A percentile compares a stretch with the other conserved stretches of the same genome.
Evolutionary conservation across 1,140 invertebrate genomes (phyloP).

Genomic region (Formica selysi): DNA sequence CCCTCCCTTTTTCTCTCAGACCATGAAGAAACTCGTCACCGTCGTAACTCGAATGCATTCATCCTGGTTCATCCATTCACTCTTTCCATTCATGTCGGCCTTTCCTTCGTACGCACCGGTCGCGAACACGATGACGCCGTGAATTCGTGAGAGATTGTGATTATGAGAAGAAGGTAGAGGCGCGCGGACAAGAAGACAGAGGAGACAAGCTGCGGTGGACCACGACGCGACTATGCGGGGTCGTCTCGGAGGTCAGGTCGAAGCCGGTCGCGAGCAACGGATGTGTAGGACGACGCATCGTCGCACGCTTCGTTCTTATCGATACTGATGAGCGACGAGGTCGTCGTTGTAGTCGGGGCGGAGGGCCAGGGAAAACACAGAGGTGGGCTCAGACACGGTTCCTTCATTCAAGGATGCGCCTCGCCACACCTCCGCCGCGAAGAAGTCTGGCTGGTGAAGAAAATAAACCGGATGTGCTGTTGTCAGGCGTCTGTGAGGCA

Average conservation of each 20-base stretch:
- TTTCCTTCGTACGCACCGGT: conserved; percentile 68
- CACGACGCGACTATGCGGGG: conserved; percentile 30
- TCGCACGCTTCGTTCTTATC: conserved; percentile 61
- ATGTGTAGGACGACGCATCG: conserved; percentile 73
- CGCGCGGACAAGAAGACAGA: not conserved
- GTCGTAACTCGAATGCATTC: conserved; percentile 79
- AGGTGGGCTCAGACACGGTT: conserved; percentile 44
- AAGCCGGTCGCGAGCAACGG: conserved; percentile 15
- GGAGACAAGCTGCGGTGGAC: conserved; percentile 34
- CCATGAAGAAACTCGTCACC: conserved; percentile 58
- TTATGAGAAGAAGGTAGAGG: conserved; percentile 51
- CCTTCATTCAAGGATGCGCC: conserved; percentile 49
- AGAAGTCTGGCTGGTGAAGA: conserved; percentile 28
- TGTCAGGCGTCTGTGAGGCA: conserved; percentile 21
- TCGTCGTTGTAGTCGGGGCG: conserved; percentile 48
- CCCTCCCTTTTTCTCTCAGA: conserved; percentile 16
- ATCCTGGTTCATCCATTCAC: conserved; percentile 73
- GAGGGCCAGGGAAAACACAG: conserved; percentile 32
- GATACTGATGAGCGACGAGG: conserved; percentile 69
- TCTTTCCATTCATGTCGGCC: conserved; percentile 73
- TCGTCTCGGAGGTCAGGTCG: conserved; percentile 40
- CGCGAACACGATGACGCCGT: conserved; percentile 65
- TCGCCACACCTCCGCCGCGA: conserved; percentile 58
- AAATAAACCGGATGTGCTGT: conserved; percentile 52
- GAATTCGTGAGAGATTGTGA: conserved; percentile 66